phyloP scores from a whole-genome alignment of 2,888 invertebrate species.

The Hymenopus coronatus region DNA sequence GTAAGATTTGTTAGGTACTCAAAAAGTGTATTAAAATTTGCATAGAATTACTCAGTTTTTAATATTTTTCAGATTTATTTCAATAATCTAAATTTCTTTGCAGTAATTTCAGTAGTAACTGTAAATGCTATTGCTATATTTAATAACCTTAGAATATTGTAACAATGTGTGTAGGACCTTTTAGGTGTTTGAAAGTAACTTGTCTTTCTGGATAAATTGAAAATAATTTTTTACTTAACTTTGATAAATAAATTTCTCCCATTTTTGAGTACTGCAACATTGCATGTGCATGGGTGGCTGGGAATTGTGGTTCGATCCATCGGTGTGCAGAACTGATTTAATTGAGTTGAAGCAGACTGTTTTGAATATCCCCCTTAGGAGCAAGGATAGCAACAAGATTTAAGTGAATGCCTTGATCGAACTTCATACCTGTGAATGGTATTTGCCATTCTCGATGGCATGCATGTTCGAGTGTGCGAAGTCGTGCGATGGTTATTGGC shows the following conservation, averaged over 20 bases:
- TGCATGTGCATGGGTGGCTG: neutral
- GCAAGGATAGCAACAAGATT: constrained; percentile 5
- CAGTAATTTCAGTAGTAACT: too few relatives aligned
- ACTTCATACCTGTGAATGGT: constrained; percentile 1
- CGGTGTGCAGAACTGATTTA: neutral
- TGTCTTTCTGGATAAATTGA: too few relatives aligned
- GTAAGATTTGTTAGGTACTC: neutral
- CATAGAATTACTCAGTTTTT: neutral
- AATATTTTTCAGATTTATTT: too few relatives aligned
- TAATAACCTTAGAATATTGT: too few relatives aligned
- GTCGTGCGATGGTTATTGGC: constrained; percentile 16
- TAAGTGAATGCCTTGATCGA: constrained; percentile 17
- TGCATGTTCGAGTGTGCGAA: constrained; percentile 17
- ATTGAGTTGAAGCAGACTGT: constrained; percentile 19
- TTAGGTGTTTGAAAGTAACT: too few relatives aligned
- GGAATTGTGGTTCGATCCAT: neutral
- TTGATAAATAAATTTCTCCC: too few relatives aligned
- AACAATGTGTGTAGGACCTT: too few relatives aligned
- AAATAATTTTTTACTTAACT: too few relatives aligned
- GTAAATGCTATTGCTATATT: too few relatives aligned
- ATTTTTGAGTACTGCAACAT: neutral
- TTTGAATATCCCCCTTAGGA: constrained; percentile 14
- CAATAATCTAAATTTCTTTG: too few relatives aligned
- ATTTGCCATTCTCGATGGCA: constrained; percentile 8
- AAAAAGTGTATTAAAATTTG: neutral